A percentile compares a stretch with the other conserved stretches of the same genome.
These are phyloP conservation scores for Oreochromis spilurus DNA, from an alignment of 2,113 vertebrate genomes.

Conservation along the genomic window DNA sequence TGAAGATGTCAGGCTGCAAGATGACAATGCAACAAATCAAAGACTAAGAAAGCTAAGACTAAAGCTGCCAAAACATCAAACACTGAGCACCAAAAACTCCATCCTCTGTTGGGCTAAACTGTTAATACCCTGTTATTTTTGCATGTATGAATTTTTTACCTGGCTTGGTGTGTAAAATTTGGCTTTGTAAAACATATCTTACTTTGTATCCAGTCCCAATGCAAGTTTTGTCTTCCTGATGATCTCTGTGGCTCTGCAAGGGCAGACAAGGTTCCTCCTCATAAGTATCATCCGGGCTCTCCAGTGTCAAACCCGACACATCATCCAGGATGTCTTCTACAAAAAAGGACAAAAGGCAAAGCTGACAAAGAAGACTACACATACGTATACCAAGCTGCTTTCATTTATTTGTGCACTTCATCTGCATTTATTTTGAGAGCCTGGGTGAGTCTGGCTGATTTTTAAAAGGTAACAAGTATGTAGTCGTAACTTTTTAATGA, in stretches of 20 bases:
- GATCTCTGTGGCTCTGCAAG: conserved; percentile 26
- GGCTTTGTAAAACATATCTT: background rate
- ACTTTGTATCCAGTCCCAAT: conserved; percentile 58
- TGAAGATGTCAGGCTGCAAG: background rate
- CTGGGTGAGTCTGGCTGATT: background rate
- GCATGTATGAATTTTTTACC: background rate
- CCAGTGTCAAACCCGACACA: conserved; percentile 56
- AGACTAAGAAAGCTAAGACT: background rate
- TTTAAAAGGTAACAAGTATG: background rate
- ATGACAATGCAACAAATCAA: background rate
- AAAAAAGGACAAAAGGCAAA: background rate
- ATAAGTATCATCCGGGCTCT: conserved; percentile 45
- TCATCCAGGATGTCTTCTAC: conserved; percentile 77
- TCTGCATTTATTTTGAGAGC: background rate
- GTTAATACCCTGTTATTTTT: background rate
- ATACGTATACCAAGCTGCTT: background rate
- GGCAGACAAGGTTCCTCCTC: conserved; percentile 24
- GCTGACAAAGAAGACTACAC: background rate
- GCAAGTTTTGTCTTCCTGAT: conserved; percentile 37
- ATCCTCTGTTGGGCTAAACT: background rate
- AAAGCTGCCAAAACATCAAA: background rate
- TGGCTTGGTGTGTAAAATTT: background rate
- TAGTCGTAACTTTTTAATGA: background rate
- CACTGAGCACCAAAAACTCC: background rate
- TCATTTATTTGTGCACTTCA: background rate